Evolutionary conservation across 2,113 vertebrate genomes (phyloP), one percentile per base, ranked within the genome.

Genomic region (Meriones unguiculatus): DNA sequence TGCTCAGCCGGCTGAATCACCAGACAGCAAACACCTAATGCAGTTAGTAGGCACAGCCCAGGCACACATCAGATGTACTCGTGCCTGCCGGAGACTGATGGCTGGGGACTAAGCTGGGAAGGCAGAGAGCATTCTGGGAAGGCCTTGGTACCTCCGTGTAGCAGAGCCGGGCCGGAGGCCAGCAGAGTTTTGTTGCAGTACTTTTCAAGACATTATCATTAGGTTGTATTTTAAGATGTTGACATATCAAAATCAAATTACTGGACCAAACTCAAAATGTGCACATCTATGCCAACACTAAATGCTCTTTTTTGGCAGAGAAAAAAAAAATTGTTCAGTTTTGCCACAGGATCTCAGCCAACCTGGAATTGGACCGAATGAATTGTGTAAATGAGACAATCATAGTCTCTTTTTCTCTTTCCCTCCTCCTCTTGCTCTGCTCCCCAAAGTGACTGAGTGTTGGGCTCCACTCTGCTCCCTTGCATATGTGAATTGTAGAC

Each of bases 211-310:
- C 59, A 89, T 96, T 87, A 57, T 91, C 95, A 97, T 97, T 94
- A 95, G 28, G 12, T 85, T 95, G 77, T 87, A 87, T 95, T 97
- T 97, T 92, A 98, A 93, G 93, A 96, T 92, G 73, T 91, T 98
- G 95, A 97, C 82, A 95, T 77, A 97, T 97, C 77, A 95, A 97
- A 97, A 96, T 96, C 92, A 97, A 93, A 95, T 97, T 93, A 97
- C 89, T 97, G 97, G 97, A 94, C 89, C 75, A 87, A 89, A 76
- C 89, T 97, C 96, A 97, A 97, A 97, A 92, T n/a, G 94, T 95
- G 54, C 69, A 77, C 93, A 94, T 85, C 75, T 67, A 89, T 94
- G 77, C 92, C 86, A 97, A 90, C 75, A 96, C 95, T 91, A 95
- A 97, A 95, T 97, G 95, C 69, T 96, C 85, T 89, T 94, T 97